A percentile compares a stretch with the other conserved stretches of the same genome.
phyloP scores from a whole-genome alignment of 2,888 invertebrate species.

The Ptychoptera albimana region DNA sequence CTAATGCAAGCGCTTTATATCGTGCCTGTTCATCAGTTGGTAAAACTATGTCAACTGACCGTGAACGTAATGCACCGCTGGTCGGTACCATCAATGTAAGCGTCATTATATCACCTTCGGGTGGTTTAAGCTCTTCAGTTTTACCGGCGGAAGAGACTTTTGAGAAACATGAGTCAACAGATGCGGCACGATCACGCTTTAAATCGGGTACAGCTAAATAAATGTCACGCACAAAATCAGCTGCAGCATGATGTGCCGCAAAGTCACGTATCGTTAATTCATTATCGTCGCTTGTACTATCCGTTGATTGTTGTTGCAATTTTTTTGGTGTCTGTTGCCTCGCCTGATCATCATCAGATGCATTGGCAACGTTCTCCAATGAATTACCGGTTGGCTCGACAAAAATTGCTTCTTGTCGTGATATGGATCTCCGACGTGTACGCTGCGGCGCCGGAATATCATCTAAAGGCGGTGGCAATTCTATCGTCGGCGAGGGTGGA shows the following conservation, averaged over 20 bases:
- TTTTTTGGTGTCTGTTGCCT: conserved; percentile 6
- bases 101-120: conserved; percentile 29
- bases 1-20: conserved; percentile 66
- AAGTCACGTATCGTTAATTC: conserved; percentile 15
- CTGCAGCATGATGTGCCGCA: conserved; percentile 24
- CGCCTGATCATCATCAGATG: conserved; percentile 29
- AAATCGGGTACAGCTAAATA: conserved; percentile 69
- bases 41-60: conserved; percentile 75
- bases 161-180: conserved; percentile 75
- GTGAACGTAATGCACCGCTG: conserved; percentile 52
- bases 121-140: conserved; percentile 51
- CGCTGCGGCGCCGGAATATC: conserved; percentile 26
- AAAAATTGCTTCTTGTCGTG: conserved; percentile 69
- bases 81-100: conserved; percentile 51
- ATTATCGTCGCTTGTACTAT: not conserved
- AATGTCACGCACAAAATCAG: conserved; percentile 46
- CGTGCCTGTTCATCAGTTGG: conserved; percentile 73
- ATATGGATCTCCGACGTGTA: conserved; percentile 54
- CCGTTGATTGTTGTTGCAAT: conserved; percentile 1
- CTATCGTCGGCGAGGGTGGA: conserved; percentile 39
- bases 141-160: conserved; percentile 55
- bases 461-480: conserved; percentile 35
- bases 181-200: conserved; percentile 71
- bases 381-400: conserved; percentile 57
- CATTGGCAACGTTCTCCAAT: conserved; percentile 48